Evolutionary conservation across 1,140 invertebrate genomes (phyloP).

Genomic region (Carposina sasakii): DNA sequence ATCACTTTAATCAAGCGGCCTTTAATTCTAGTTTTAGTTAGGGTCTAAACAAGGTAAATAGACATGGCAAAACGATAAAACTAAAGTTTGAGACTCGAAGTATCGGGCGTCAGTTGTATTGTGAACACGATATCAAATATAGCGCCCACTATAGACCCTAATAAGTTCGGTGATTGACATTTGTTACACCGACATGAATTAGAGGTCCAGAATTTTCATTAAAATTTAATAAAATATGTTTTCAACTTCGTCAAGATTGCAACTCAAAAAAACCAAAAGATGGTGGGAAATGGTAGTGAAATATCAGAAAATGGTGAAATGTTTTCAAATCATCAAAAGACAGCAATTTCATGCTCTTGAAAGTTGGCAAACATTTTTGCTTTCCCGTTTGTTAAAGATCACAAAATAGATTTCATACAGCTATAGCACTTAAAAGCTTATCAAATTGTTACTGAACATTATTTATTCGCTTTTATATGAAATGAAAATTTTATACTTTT

Average conservation of each 20-base stretch:
- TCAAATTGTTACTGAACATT: no score
- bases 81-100: slow-evolving; percentile 20
- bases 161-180: slow-evolving; percentile 23
- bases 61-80: slow-evolving; percentile 19
- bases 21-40: no score
- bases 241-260: neutral
- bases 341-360: neutral
- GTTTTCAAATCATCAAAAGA: neutral
- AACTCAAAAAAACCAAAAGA: neutral
- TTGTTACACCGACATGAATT: slow-evolving; percentile 26
- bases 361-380: neutral
- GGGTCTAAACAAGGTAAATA: no score
- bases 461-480: no score
- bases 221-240: neutral
- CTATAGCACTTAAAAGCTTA: neutral
- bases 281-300: neutral
- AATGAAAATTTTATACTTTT: no score
- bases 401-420: neutral
- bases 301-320: neutral
- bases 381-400: no score
- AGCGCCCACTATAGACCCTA: slow-evolving; percentile 20
- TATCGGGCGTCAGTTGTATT: slow-evolving; percentile 32
- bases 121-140: slow-evolving; percentile 47
- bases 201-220: neutral
- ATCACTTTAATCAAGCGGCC: no score